Evolutionary conservation across 2,888 invertebrate genomes (phyloP).

Genomic region (Choreutis nemorana): DNA sequence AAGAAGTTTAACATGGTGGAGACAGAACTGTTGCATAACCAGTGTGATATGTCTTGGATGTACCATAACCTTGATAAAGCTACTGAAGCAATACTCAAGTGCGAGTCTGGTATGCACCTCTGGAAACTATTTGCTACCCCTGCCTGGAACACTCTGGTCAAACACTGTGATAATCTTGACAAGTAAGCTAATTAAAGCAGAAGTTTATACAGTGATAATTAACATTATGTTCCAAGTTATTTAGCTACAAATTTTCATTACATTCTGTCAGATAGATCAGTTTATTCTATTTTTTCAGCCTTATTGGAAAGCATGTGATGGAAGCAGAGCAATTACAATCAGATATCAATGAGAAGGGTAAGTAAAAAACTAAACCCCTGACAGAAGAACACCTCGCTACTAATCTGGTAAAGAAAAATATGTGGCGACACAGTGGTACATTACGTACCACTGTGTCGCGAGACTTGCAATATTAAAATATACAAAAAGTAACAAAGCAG

Average conservation of each 20-base stretch:
- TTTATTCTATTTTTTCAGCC: conserved; percentile 27
- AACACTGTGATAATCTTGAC: conserved; percentile 69
- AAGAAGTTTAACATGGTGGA: conserved; percentile 70
- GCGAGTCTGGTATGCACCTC: conserved; percentile 71
- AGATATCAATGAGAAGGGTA: no score
- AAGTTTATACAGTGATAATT: no score
- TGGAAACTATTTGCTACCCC: conserved; percentile 72
- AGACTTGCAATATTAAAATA: no score
- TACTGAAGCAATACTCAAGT: conserved; percentile 65
- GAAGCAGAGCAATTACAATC: conserved; percentile 51
- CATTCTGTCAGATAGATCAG: conserved; percentile 8
- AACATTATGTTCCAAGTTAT: no score
- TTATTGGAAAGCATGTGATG: conserved; percentile 69
- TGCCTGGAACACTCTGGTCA: conserved; percentile 63
- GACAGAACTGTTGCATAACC: conserved; percentile 49
- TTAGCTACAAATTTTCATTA: conserved; percentile 2
- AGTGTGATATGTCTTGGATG: conserved; percentile 64
- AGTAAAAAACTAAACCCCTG: no score
- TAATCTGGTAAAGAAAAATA: no score
- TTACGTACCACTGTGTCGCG: no score
- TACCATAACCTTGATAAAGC: conserved; percentile 65
- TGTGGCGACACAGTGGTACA: no score
- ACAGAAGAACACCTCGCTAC: no score
- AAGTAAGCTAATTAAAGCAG: conserved; percentile 54
- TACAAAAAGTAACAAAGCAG: no score